Percentiles rank a stretch among this genome's conserved stretches.
Evolutionary conservation across 2,113 vertebrate species (phyloP).

Genomic region (Callithrix jacchus): DNA sequence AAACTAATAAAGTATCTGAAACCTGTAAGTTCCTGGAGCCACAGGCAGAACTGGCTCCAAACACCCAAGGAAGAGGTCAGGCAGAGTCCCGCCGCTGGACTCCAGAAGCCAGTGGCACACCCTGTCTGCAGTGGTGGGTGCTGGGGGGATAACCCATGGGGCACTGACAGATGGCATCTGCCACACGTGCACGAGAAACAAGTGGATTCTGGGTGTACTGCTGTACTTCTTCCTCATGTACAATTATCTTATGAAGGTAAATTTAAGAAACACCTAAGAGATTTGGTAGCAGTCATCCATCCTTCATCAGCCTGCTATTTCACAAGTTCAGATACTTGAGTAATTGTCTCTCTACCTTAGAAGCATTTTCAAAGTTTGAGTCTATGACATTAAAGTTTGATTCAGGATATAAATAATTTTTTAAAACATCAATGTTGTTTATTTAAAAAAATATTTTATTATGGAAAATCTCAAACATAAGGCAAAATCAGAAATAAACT

Average conservation of each 20-base stretch:
- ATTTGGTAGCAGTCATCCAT: background rate
- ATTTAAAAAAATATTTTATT: background rate
- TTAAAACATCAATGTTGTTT: background rate
- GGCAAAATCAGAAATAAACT: background rate
- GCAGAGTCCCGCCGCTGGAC: background rate
- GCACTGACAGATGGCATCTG: background rate
- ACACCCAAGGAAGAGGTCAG: background rate
- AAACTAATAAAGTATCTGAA: background rate
- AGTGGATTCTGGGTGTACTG: background rate
- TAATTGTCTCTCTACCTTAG: background rate
- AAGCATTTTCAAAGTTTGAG: background rate
- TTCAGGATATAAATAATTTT: background rate
- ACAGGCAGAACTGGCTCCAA: background rate
- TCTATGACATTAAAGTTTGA: background rate
- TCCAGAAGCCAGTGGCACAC: background rate
- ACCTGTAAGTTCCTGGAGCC: background rate
- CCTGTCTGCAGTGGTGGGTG: background rate
- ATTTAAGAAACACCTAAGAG: background rate
- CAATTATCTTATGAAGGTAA: background rate
- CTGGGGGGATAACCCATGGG: background rate
- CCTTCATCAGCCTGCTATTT: background rate
- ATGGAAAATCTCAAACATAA: conserved; percentile 13
- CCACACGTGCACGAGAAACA: background rate
- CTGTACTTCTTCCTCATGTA: background rate
- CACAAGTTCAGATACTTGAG: background rate